These are phyloP conservation scores for Euglossa dilemma DNA, from an alignment of 1,140 invertebrate genomes.

Conservation along the genomic window DNA sequence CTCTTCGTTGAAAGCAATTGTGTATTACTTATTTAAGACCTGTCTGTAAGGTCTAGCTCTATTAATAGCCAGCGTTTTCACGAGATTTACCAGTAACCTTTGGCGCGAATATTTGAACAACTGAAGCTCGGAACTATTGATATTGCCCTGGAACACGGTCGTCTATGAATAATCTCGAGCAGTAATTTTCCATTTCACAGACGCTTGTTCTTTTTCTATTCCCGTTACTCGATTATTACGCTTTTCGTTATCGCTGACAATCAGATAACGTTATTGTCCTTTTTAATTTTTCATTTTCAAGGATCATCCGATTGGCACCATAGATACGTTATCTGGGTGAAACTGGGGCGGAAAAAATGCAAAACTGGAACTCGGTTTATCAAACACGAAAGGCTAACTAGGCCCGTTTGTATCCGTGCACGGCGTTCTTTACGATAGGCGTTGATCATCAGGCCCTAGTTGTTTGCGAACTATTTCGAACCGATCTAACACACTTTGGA, in stretches of 20 bases:
- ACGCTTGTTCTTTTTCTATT: no score
- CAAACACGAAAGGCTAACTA: slow-evolving; percentile 4
- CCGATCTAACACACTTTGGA: no score
- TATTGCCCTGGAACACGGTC: no score
- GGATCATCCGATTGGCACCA: not conserved
- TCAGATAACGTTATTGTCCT: not conserved
- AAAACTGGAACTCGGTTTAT: not conserved
- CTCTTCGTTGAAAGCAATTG: no score
- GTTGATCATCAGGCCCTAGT: not conserved
- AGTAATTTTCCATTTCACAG: no score
- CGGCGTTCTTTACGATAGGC: not conserved
- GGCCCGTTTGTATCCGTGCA: not conserved
- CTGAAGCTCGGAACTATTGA: no score
- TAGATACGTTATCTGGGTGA: not conserved
- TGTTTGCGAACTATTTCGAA: not conserved
- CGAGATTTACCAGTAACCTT: no score
- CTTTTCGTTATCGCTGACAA: not conserved
- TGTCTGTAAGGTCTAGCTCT: no score
- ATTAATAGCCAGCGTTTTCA: no score
- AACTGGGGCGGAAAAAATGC: not conserved
- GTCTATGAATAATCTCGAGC: no score
- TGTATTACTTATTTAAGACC: no score
- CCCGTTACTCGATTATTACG: not conserved
- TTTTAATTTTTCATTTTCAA: not conserved
- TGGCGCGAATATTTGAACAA: no score